Evolutionary conservation across 2,888 invertebrate species (phyloP), one percentile per base, ranked within the genome.

Genomic region (Melikaiella ostensackeni): DNA sequence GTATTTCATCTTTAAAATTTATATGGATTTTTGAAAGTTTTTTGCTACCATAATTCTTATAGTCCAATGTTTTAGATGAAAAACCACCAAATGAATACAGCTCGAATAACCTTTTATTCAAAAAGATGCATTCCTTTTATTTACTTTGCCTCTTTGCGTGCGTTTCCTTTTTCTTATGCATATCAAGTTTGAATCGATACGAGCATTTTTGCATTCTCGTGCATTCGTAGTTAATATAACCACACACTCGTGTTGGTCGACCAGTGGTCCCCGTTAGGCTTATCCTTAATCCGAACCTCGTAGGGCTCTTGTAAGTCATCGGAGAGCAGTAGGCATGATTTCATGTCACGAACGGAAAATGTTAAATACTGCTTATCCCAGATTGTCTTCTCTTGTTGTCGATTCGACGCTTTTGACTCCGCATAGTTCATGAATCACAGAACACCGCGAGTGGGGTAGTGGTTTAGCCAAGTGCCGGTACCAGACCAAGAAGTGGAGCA

Each of bases 221-320:
- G 46, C 35, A 61, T 30, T 42, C 50, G 66, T 50, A 5, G 42
- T 16, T 42, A 64, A 57, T 63, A 73, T 64, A 64, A 63, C 50
- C 50, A 64, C 33, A 50, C 35, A 73, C 35, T 35, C 38, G 21
- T 46, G 46, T 46, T 66, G 27, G 46, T 33, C 35, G 38, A 38
- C 38, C 13, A 1, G 16, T 42, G 42, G 42, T 21, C 27, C 38
- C 38, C 24, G 1, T 13, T 24, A 27, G 11, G 27, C 46, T 50
- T 70, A 27, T 70, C 50, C 46, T 30, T 70, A 70, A 70, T 50
- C 75, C 33, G 57, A 38, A 55, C 30, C 55, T 35, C 33, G 33
- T 35, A 30, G 70, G 70, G 50, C 38, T 38, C 70, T 21, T 16
- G 61, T 80, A 81, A 81, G 75, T 79, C 78, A 83, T 80, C 82